Conservation (phyloP, 2,888 invertebrate genomes). For the Mythimna loreyi region DNA sequence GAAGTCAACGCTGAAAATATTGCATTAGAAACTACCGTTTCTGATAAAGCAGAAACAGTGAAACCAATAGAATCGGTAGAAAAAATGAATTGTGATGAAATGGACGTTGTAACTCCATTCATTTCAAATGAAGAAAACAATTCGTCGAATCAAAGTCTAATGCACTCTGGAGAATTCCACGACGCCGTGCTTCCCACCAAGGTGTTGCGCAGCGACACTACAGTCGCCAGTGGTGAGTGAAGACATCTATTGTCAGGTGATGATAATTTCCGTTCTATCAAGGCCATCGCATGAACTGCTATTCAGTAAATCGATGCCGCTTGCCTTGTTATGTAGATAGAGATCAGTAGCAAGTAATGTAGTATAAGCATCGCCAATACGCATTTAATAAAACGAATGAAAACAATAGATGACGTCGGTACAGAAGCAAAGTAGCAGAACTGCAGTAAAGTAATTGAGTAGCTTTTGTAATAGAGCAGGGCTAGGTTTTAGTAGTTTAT, state of each 20-base stretch:
- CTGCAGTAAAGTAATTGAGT: conserved; percentile 8
- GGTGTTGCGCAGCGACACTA: conserved; percentile 83
- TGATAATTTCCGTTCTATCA: conserved; percentile 86
- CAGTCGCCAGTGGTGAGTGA: conserved; percentile 90
- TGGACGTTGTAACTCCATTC: conserved; percentile 84
- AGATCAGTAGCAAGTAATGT: conserved; percentile 45
- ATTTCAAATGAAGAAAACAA: conserved; percentile 57
- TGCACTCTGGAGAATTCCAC: conserved; percentile 90
- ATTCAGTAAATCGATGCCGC: conserved; percentile 69
- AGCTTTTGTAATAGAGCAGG: conserved; percentile 6
- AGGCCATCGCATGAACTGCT: conserved; percentile 87
- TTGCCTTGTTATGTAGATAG: conserved; percentile 65
- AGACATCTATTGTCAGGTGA: conserved; percentile 91
- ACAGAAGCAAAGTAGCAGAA: conserved; percentile 29
- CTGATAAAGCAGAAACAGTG: conserved; percentile 50
- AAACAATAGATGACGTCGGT: not conserved
- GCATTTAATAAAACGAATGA: conserved; percentile 14
- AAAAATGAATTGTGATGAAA: conserved; percentile 80
- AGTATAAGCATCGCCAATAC: conserved; percentile 24
- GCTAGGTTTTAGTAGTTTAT: conserved; percentile 7
- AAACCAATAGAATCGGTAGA: conserved; percentile 58
- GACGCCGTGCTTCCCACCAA: conserved; percentile 87
- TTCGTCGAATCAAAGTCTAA: conserved; percentile 69
- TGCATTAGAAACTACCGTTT: conserved; percentile 9
- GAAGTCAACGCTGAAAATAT: conserved; percentile 4